phyloP scores from a whole-genome alignment of 92 coral and sea anemone species.

The Chrysogorgia sp. region DNA sequence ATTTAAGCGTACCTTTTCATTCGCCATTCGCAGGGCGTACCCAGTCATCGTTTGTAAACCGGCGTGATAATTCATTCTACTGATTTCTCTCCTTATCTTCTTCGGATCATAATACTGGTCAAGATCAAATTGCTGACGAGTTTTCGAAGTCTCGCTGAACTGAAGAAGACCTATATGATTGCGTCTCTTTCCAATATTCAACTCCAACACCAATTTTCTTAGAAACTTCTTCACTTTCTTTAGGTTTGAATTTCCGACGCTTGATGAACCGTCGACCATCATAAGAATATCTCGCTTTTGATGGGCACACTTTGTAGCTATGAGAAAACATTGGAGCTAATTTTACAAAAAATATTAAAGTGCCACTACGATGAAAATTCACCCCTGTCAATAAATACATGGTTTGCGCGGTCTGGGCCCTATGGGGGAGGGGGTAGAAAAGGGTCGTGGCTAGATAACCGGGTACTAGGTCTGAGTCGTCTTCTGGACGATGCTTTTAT shows the following conservation, averaged over 20 bases:
- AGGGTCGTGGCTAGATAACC: too few species aligned
- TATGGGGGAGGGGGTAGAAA: too few species aligned
- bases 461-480: too few species aligned
- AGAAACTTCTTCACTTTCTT: slow-evolving; percentile 23
- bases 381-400: too few species aligned
- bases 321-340: neutral
- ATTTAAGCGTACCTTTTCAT: slow-evolving; percentile 1
- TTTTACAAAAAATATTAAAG: neutral
- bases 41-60: slow-evolving; percentile 26
- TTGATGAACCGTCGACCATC: slow-evolving; percentile 33
- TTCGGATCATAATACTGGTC: slow-evolving; percentile 18
- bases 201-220: slow-evolving; percentile 22
- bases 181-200: slow-evolving; percentile 10
- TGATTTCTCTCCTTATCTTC: slow-evolving; percentile 21
- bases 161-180: slow-evolving; percentile 26
- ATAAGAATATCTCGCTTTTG: slow-evolving; percentile 20
- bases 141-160: slow-evolving; percentile 34
- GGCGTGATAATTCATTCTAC: slow-evolving; percentile 16
- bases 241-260: slow-evolving; percentile 2
- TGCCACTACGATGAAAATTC: too few species aligned
- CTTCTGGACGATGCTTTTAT: too few species aligned
- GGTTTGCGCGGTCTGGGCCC: too few species aligned
- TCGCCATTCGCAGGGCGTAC: slow-evolving; percentile 18
- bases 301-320: slow-evolving; percentile 27
- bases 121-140: slow-evolving; percentile 5